These are phyloP conservation scores for Meliscaeva auricollis DNA, from an alignment of 2,888 invertebrate genomes.

Conservation along the genomic window DNA sequence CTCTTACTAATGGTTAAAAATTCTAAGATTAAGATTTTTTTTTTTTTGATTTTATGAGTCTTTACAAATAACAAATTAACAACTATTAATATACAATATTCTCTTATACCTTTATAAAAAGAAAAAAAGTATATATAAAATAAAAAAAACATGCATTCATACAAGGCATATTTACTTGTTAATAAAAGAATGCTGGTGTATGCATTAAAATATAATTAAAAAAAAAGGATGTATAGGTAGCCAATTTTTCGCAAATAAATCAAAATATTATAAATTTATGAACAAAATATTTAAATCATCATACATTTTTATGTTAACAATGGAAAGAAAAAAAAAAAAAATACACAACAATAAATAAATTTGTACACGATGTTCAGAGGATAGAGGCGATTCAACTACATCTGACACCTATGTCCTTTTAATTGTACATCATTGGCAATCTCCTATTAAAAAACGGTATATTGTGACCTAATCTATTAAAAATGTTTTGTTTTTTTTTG, in stretches of 20 bases:
- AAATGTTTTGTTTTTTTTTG: conserved; percentile 12
- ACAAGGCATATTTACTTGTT: neutral
- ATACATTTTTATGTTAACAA: neutral
- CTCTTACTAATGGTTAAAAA: too few relatives aligned
- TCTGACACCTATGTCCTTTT: conserved; percentile 69
- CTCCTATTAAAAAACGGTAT: conserved; percentile 43
- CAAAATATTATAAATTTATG: conserved; percentile 31
- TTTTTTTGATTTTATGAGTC: too few relatives aligned
- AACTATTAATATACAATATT: too few relatives aligned
- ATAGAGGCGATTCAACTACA: conserved; percentile 66
- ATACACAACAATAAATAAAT: conserved; percentile 40
- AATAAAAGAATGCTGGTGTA: neutral
- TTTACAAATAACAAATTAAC: too few relatives aligned
- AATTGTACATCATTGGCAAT: conserved; percentile 59
- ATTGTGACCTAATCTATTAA: conserved; percentile 28
- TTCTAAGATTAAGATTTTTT: too few relatives aligned
- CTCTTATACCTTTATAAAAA: too few relatives aligned
- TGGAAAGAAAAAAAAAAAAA: conserved; percentile 12
- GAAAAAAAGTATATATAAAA: too few relatives aligned
- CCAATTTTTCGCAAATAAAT: conserved; percentile 43
- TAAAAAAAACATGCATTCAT: conserved; percentile 7
- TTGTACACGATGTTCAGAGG: conserved; percentile 70
- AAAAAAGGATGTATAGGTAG: neutral
- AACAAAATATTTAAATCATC: conserved; percentile 29
- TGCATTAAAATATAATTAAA: conserved; percentile 7